Evolutionary conservation across 2,888 invertebrate species (phyloP).

Genomic region (Limnephilus lunatus): DNA sequence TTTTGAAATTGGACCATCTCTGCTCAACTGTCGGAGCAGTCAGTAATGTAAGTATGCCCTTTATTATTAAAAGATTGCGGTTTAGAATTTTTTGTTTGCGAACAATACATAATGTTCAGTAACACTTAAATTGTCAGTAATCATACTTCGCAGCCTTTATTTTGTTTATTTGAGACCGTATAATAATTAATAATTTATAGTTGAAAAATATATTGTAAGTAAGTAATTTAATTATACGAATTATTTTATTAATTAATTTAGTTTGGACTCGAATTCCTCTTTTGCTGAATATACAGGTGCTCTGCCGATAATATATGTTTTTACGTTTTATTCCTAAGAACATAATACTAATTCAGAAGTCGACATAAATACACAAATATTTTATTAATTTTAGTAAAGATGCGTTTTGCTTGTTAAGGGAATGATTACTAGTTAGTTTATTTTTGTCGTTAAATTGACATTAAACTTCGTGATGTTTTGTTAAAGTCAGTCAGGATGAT

Average conservation of each 20-base stretch:
- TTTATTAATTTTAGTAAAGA: background rate
- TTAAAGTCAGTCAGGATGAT: background rate
- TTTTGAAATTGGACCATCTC: background rate
- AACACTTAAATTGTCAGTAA: background rate
- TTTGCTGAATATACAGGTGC: constrained; percentile 37
- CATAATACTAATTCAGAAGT: background rate
- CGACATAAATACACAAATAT: background rate
- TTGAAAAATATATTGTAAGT: background rate
- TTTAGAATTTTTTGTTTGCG: background rate
- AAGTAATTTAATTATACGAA: constrained; percentile 17
- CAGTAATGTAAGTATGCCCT: background rate
- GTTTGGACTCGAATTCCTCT: constrained; percentile 41
- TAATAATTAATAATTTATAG: background rate
- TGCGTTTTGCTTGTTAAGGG: background rate
- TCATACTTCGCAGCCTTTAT: background rate
- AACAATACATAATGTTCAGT: background rate
- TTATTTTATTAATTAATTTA: constrained; percentile 39
- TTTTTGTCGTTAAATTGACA: background rate
- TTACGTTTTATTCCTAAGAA: constrained; percentile 32
- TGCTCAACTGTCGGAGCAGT: background rate
- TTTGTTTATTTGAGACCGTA: background rate
- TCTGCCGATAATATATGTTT: background rate
- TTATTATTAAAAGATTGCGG: background rate
- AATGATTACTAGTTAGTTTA: background rate
- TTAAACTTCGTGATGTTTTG: background rate